These are phyloP conservation scores for Graphium colonna DNA, from an alignment of 2,888 invertebrate genomes.

Conservation along the genomic window DNA sequence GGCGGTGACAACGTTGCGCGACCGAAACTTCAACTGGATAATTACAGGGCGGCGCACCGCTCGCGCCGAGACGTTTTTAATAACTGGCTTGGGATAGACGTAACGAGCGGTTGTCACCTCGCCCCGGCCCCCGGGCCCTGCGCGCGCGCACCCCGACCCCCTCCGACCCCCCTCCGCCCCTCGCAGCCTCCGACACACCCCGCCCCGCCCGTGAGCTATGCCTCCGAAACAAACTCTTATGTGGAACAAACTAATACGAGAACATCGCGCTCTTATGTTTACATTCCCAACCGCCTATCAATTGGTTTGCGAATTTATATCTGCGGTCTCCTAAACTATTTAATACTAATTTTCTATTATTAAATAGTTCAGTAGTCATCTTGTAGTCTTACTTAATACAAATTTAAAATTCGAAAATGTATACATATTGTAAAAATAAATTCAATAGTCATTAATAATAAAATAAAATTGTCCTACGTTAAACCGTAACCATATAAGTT, in stretches of 20 bases:
- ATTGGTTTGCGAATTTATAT: slow-evolving; percentile 23
- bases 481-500: too few relatives aligned
- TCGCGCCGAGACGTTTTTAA: slow-evolving; percentile 81
- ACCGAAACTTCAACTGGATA: slow-evolving; percentile 72
- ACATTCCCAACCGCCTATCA: slow-evolving; percentile 34
- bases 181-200: slow-evolving; percentile 66
- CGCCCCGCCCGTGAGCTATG: slow-evolving; percentile 71
- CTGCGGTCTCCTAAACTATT: too few relatives aligned
- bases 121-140: slow-evolving; percentile 56
- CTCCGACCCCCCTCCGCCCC: slow-evolving; percentile 32
- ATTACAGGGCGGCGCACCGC: slow-evolving; percentile 79
- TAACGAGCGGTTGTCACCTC: slow-evolving; percentile 80
- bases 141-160: slow-evolving; percentile 43
- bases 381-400: too few relatives aligned
- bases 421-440: too few relatives aligned
- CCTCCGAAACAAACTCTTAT: slow-evolving; percentile 46
- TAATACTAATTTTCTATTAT: too few relatives aligned
- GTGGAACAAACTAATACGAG: slow-evolving; percentile 45
- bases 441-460: too few relatives aligned
- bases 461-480: too few relatives aligned
- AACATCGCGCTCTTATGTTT: slow-evolving; percentile 51
- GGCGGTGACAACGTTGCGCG: slow-evolving; percentile 68
- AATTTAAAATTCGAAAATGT: too few relatives aligned
- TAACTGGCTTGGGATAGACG: slow-evolving; percentile 79
- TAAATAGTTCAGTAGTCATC: too few relatives aligned